A percentile compares a stretch with the other conserved stretches of the same genome.
phyloP scores from a whole-genome alignment of 2,888 invertebrate species.

The Eilema griseolum region DNA sequence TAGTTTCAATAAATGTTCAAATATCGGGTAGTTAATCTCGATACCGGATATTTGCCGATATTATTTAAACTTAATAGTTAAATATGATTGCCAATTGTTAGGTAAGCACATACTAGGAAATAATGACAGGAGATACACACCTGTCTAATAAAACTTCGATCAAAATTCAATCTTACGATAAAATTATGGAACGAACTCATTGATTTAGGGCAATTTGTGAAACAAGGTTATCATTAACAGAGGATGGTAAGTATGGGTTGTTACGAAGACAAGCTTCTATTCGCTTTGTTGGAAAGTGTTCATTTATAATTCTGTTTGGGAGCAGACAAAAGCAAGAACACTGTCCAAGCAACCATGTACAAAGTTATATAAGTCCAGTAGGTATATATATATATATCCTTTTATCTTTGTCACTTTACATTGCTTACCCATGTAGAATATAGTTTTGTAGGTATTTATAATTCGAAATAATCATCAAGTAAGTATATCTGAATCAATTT shows the following conservation, averaged over 20 bases:
- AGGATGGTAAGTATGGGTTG: slow-evolving; percentile 19
- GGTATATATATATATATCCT: background rate
- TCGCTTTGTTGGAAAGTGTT: slow-evolving; percentile 7
- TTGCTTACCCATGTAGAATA: background rate
- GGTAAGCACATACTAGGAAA: background rate
- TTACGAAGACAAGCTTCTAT: slow-evolving; percentile 13
- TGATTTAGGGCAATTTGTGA: slow-evolving; percentile 16
- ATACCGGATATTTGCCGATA: background rate
- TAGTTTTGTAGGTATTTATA: background rate
- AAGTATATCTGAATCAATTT: background rate
- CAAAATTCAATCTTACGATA: slow-evolving; percentile 16
- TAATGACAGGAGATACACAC: slow-evolving; percentile 13
- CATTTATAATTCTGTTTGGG: background rate
- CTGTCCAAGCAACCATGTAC: background rate
- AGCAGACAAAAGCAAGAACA: background rate
- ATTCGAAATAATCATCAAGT: background rate
- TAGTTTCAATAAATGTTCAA: background rate
- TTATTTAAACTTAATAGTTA: background rate
- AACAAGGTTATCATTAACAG: slow-evolving; percentile 17
- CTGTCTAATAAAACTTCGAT: slow-evolving; percentile 12
- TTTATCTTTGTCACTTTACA: background rate
- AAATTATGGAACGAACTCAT: slow-evolving; percentile 13
- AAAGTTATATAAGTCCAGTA: background rate
- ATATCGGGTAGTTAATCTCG: background rate
- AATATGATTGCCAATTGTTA: background rate